Evolutionary conservation across 2,888 invertebrate species (phyloP).

Genomic region (Dolomedes plantarius): DNA sequence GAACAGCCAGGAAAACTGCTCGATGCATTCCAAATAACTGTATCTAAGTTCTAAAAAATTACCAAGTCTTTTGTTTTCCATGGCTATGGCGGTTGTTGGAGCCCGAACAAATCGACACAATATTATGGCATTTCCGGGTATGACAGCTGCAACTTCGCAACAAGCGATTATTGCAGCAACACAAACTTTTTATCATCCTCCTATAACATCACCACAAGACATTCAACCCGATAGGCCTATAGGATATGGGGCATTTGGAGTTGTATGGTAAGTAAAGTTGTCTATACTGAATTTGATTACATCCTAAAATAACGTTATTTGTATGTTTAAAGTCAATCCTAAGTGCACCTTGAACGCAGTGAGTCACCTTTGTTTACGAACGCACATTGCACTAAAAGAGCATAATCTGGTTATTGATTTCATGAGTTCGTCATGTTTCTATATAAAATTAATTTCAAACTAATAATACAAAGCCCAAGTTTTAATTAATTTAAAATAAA

Average conservation of each 20-base stretch:
- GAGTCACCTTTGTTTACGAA: not conserved
- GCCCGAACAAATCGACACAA: slow-evolving; percentile 70
- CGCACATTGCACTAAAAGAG: not conserved
- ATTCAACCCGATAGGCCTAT: slow-evolving; percentile 95
- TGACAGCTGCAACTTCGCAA: slow-evolving; percentile 69
- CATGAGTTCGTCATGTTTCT: too few species aligned
- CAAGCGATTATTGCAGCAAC: slow-evolving; percentile 72
- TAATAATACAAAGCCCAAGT: too few species aligned
- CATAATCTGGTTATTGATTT: not conserved
- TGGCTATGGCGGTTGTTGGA: slow-evolving; percentile 72
- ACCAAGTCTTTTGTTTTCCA: slow-evolving; percentile 30
- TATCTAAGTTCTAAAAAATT: slow-evolving; percentile 39
- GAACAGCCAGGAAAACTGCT: slow-evolving; percentile 59
- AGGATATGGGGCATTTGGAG: slow-evolving; percentile 99
- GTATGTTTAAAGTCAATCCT: too few species aligned
- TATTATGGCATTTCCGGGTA: slow-evolving; percentile 70
- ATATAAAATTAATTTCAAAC: too few species aligned
- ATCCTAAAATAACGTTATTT: too few species aligned
- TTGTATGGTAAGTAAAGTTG: slow-evolving; percentile 96
- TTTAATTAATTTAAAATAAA: too few species aligned
- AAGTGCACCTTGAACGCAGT: too few species aligned
- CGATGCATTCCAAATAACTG: slow-evolving; percentile 50
- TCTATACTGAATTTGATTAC: too few species aligned
- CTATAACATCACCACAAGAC: slow-evolving; percentile 76
- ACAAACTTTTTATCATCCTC: slow-evolving; percentile 73